These are phyloP conservation scores for Melitaea athalia DNA, from an alignment of 2,888 invertebrate genomes.

Conservation along the genomic window DNA sequence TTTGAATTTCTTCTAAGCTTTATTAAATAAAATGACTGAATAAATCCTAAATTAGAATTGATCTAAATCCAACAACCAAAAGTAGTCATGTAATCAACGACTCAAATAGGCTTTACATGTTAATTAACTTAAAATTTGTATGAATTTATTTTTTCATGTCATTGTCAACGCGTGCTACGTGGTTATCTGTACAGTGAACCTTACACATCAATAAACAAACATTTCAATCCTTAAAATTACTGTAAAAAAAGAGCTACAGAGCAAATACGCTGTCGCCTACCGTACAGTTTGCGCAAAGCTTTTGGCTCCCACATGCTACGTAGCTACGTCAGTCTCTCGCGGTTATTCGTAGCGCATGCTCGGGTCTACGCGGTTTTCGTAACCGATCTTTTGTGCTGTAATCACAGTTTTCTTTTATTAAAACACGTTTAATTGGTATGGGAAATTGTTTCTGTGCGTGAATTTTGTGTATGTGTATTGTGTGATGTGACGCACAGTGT, in stretches of 20 bases:
- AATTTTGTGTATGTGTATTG: constrained; percentile 3
- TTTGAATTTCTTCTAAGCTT: neutral
- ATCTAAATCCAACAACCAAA: constrained; percentile 20
- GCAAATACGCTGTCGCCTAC: constrained; percentile 1
- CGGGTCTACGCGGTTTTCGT: constrained; percentile 48
- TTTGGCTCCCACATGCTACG: constrained; percentile 48
- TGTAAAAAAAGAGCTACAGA: constrained; percentile 1
- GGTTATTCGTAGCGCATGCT: constrained; percentile 48
- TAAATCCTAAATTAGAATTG: constrained; percentile 12
- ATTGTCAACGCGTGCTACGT: constrained; percentile 20
- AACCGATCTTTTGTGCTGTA: constrained; percentile 46
- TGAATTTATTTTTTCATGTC: constrained; percentile 9
- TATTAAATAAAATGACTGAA: neutral
- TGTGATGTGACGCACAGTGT: constrained; percentile 20
- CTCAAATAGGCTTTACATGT: constrained; percentile 14
- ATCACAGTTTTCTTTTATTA: constrained; percentile 55
- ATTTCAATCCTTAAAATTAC: constrained; percentile 7
- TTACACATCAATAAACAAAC: neutral
- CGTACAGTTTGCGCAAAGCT: constrained; percentile 50
- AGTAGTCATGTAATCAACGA: neutral
- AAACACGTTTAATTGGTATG: constrained; percentile 45
- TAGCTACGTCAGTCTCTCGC: constrained; percentile 69
- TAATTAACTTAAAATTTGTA: constrained; percentile 28
- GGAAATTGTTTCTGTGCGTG: constrained; percentile 12
- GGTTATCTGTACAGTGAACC: constrained; percentile 19